Conservation (phyloP, 2,888 invertebrate genomes). For the Oithona nana region DNA sequence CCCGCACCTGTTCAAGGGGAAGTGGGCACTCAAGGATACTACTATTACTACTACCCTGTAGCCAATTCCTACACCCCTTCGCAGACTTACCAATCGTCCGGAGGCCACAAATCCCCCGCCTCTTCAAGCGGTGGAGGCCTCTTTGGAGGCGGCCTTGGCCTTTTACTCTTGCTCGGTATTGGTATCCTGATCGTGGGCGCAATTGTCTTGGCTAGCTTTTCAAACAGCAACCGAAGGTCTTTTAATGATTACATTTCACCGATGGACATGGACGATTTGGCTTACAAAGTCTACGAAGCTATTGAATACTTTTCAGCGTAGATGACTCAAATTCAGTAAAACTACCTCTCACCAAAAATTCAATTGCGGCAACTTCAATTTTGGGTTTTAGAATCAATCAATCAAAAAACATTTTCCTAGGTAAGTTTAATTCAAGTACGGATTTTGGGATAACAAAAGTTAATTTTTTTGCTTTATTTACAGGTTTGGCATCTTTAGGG, state of each 20-base stretch:
- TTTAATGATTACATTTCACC: not conserved
- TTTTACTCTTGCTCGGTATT: not conserved
- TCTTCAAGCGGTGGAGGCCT: not conserved
- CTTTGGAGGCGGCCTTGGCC: not conserved
- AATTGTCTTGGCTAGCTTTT: not conserved
- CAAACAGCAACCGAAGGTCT: not conserved
- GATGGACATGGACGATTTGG: not conserved
- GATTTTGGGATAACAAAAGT: too few species aligned
- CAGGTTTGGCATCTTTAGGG: too few species aligned
- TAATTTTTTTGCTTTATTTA: too few species aligned
- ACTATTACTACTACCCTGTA: not conserved
- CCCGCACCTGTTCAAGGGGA: not conserved
- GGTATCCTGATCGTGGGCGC: not conserved
- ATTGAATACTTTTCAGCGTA: not conserved
- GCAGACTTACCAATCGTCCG: not conserved
- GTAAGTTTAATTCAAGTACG: too few species aligned
- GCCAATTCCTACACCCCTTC: not conserved
- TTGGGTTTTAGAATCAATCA: too few species aligned
- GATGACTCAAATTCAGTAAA: not conserved
- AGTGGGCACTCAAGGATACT: not conserved
- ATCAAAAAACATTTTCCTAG: too few species aligned
- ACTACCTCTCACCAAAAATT: not conserved
- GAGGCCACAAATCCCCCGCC: not conserved
- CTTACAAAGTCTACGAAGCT: not conserved
- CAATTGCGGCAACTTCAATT: not conserved